These are phyloP conservation scores for Aporophyla nigra DNA, from an alignment of 2,888 invertebrate species.

Conservation along the genomic window DNA sequence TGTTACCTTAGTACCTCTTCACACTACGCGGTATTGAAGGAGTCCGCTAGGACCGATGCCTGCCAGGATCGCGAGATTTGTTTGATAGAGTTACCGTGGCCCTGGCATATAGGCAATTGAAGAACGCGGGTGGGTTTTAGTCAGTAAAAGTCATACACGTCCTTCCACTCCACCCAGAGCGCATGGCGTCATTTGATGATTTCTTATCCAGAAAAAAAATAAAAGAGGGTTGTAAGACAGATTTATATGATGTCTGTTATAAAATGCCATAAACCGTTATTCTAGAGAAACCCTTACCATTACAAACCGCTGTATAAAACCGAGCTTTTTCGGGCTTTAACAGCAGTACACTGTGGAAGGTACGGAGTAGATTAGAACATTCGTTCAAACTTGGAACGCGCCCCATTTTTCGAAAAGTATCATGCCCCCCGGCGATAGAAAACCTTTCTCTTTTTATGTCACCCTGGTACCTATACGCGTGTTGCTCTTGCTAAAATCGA, in stretches of 20 bases:
- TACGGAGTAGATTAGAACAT: conserved; percentile 3
- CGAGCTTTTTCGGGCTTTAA: not conserved
- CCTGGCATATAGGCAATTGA: too few species aligned
- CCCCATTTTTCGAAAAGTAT: conserved; percentile 23
- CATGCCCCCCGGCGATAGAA: conserved; percentile 14
- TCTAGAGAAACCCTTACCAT: not conserved
- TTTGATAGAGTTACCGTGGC: too few species aligned
- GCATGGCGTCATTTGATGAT: too few species aligned
- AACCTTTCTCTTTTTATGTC: conserved; percentile 36
- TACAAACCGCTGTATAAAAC: not conserved
- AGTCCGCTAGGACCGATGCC: too few species aligned
- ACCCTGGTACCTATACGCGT: conserved; percentile 21
- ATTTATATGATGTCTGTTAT: not conserved
- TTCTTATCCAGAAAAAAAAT: too few species aligned
- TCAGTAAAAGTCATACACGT: too few species aligned
- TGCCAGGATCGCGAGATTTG: too few species aligned
- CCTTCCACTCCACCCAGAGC: too few species aligned
- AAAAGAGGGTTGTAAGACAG: not conserved
- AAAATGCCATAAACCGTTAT: not conserved
- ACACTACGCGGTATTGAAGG: too few species aligned
- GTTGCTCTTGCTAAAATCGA: not conserved
- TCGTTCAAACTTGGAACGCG: conserved; percentile 9
- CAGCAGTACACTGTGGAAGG: not conserved
- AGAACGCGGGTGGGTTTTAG: too few species aligned
- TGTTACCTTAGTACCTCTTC: too few species aligned